These are phyloP conservation scores for Botia kubotai DNA, from an alignment of 2,797 vertebrate species.

Conservation along the genomic window DNA sequence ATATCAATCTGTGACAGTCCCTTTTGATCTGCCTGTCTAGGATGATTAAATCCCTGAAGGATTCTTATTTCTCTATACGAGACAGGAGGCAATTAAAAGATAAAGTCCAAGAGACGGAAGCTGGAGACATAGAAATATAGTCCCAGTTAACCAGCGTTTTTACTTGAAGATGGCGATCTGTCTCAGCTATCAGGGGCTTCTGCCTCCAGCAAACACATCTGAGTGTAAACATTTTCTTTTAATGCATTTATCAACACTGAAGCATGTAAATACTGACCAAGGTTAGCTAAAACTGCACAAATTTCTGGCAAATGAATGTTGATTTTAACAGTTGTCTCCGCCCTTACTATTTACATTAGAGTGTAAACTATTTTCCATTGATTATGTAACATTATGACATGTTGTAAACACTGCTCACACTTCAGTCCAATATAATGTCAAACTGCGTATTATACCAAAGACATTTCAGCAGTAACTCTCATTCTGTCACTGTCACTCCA, in stretches of 20 bases:
- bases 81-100: constrained; percentile 41
- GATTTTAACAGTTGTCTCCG: background rate
- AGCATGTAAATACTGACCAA: background rate
- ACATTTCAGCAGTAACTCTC: background rate
- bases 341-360: too few relatives aligned
- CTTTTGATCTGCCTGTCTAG: constrained; percentile 14
- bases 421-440: background rate
- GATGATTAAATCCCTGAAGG: constrained; percentile 6
- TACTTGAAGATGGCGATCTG: constrained; percentile 3
- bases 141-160: background rate
- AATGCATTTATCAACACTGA: constrained; percentile 6
- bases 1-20: background rate
- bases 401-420: background rate
- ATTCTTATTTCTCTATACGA: background rate
- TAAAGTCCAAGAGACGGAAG: constrained; percentile 19
- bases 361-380: background rate
- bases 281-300: background rate
- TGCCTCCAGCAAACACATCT: background rate
- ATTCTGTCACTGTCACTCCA: background rate
- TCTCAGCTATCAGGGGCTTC: constrained; percentile 30
- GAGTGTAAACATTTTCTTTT: background rate
- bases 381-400: background rate
- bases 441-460: background rate
- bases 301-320: too few relatives aligned
- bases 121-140: constrained; percentile 7